A percentile compares a stretch with the other conserved stretches of the same genome.
These are phyloP conservation scores for Phaethon lepturus DNA, from an alignment of 2,113 vertebrate species.

Conservation along the genomic window DNA sequence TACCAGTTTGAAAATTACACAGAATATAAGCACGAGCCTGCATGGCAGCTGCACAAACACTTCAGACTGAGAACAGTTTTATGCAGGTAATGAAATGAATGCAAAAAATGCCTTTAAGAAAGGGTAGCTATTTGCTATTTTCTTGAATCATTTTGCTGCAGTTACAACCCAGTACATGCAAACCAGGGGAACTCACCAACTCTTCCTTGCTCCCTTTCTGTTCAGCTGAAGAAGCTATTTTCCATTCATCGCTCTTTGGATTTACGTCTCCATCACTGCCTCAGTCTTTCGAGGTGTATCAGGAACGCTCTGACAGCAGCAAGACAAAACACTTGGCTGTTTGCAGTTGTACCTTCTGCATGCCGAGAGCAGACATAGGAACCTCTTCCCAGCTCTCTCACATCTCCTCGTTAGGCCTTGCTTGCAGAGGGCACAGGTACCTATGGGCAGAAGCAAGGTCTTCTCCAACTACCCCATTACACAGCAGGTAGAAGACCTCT, in stretches of 20 bases:
- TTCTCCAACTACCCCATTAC: background rate
- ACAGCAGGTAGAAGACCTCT: rapidly evolving
- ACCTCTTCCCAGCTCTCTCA: rapidly evolving
- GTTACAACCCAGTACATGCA: background rate
- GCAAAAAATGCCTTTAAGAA: background rate
- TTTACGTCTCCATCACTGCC: background rate
- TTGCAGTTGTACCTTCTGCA: background rate
- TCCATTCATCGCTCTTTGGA: background rate
- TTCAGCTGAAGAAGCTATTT: background rate
- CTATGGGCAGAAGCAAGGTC: rapidly evolving
- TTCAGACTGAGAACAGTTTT: background rate
- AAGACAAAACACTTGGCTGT: rapidly evolving
- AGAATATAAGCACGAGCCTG: background rate
- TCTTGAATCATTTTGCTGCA: background rate
- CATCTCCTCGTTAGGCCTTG: rapidly evolving
- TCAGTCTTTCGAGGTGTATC: background rate
- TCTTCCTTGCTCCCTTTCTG: background rate
- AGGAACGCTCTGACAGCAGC: rapidly evolving
- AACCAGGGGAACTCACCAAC: background rate
- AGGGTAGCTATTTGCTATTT: background rate
- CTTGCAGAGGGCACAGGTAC: rapidly evolving
- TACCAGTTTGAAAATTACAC: background rate
- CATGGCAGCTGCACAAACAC: background rate
- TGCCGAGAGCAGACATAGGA: rapidly evolving
- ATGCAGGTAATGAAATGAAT: background rate